Conservation (phyloP, 2,888 invertebrate genomes). For the Hemistola chrysoprasaria region DNA sequence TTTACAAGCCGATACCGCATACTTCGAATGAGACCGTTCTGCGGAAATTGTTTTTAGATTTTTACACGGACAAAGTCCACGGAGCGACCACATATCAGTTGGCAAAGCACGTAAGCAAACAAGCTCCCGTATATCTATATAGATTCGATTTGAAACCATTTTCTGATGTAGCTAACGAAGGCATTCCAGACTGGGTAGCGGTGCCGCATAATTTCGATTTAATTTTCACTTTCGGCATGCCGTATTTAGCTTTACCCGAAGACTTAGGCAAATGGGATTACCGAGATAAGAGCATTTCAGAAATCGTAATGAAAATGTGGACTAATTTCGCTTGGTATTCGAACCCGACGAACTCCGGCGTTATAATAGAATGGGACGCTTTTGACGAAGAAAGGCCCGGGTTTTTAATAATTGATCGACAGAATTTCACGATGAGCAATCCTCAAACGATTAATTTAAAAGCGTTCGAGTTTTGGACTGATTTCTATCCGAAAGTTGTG, state of each 20-base stretch:
- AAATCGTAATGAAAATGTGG: conserved; percentile 91
- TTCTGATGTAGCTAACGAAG: conserved; percentile 83
- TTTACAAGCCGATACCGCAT: conserved; percentile 87
- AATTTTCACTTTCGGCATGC: conserved; percentile 91
- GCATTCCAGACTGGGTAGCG: conserved; percentile 89
- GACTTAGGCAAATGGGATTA: conserved; percentile 87
- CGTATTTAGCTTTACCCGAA: conserved; percentile 84
- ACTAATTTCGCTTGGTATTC: conserved; percentile 89
- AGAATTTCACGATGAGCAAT: conserved; percentile 89
- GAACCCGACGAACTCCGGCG: conserved; percentile 86
- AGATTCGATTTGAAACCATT: conserved; percentile 89
- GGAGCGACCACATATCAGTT: conserved; percentile 87
- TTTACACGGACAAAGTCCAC: conserved; percentile 89
- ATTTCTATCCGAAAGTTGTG: conserved; percentile 89
- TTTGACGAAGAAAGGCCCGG: conserved; percentile 86
- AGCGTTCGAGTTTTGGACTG: conserved; percentile 92
- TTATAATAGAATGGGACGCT: conserved; percentile 89
- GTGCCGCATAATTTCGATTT: conserved; percentile 92
- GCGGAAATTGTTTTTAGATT: conserved; percentile 85
- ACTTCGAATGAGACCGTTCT: conserved; percentile 83
- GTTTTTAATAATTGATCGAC: conserved; percentile 87
- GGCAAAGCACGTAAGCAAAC: conserved; percentile 84
- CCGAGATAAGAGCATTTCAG: conserved; percentile 89
- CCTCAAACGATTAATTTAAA: conserved; percentile 86
- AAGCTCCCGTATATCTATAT: conserved; percentile 85